These are phyloP conservation scores for Beris morrisii DNA, from an alignment of 2,888 invertebrate genomes.

Conservation along the genomic window DNA sequence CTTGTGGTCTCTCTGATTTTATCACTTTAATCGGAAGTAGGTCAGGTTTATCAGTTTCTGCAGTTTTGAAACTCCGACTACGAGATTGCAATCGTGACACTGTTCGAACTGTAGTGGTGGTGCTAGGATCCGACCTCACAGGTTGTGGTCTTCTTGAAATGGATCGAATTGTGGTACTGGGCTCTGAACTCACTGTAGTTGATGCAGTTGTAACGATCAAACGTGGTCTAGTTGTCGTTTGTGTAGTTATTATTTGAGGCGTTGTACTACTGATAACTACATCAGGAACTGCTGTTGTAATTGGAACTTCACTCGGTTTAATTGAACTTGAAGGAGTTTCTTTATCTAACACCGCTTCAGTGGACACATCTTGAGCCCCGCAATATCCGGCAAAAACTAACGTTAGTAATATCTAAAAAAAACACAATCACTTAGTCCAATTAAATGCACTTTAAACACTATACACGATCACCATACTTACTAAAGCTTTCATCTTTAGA, in stretches of 20 bases:
- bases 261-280: neutral
- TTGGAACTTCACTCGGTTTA: slow-evolving; percentile 13
- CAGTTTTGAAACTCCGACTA: too few species aligned
- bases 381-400: neutral
- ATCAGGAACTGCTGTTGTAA: slow-evolving; percentile 11
- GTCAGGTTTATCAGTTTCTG: neutral
- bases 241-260: neutral
- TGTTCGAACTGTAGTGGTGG: too few species aligned
- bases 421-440: neutral
- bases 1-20: neutral
- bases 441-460: neutral
- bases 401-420: slow-evolving; percentile 5
- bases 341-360: neutral
- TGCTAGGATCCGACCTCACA: too few species aligned
- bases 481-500: slow-evolving; percentile 4
- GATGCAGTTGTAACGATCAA: too few species aligned
- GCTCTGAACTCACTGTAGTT: too few species aligned
- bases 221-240: neutral
- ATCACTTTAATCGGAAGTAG: slow-evolving; percentile 7
- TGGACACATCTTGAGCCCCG: slow-evolving; percentile 6
- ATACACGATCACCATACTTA: slow-evolving; percentile 8
- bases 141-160: too few species aligned
- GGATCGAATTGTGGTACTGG: too few species aligned
- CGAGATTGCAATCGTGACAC: too few species aligned
- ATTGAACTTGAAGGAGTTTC: neutral